Evolutionary conservation across 2,888 invertebrate species (phyloP).

Genomic region (Trissoscelio sp.): DNA sequence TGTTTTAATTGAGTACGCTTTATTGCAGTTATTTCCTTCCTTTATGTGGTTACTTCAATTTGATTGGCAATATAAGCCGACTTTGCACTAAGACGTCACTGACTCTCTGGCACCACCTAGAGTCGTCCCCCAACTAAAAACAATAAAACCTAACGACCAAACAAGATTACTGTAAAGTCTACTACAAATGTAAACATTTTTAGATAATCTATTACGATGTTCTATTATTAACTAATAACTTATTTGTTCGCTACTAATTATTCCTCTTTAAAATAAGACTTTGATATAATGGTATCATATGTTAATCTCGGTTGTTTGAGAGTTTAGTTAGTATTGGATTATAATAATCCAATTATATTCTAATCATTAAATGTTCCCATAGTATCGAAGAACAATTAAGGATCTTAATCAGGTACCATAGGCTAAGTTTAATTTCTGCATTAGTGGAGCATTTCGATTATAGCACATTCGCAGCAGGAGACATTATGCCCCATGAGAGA

Average conservation of each 20-base stretch:
- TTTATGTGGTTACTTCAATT: not conserved
- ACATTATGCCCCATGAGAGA: constrained; percentile 34
- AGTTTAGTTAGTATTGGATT: too few species aligned
- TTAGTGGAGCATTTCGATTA: constrained; percentile 25
- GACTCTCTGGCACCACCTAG: not conserved
- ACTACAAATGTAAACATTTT: not conserved
- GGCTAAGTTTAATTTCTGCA: constrained; percentile 10
- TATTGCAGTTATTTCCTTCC: constrained; percentile 22
- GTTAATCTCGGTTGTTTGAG: too few species aligned
- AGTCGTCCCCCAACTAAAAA: not conserved
- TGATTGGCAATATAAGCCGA: constrained; percentile 3
- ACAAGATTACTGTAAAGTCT: not conserved
- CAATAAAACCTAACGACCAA: not conserved
- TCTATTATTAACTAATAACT: not conserved
- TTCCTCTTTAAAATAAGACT: too few species aligned
- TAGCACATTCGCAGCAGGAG: constrained; percentile 43
- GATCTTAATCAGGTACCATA: not conserved
- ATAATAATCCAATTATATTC: not conserved
- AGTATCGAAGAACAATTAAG: constrained; percentile 19
- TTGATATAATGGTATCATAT: too few species aligned
- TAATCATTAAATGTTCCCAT: not conserved
- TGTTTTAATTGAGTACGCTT: constrained; percentile 12
- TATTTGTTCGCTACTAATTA: not conserved
- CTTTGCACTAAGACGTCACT: not conserved
- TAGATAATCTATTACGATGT: too few species aligned